phyloP scores from a whole-genome alignment of 37 sponge, comb jelly and placozoan genomes.

The Spongilla lacustris region DNA sequence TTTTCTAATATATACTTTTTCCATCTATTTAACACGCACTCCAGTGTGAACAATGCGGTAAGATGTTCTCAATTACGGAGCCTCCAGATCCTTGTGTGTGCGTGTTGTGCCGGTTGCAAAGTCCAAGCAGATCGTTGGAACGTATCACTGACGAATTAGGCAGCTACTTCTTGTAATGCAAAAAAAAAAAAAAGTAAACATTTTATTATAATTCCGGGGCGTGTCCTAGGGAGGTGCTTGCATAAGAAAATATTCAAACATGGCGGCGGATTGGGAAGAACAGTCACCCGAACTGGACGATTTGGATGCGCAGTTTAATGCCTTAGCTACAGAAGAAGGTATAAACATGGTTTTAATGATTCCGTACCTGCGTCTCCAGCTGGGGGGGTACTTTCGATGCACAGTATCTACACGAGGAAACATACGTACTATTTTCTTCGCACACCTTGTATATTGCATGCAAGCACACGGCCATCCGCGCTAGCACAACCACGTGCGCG shows the following conservation, averaged over 20 bases:
- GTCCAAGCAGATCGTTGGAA: conserved; percentile 22
- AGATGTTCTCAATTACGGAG: conserved; percentile 20
- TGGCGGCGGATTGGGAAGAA: neutral
- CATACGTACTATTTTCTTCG: too few relatives aligned
- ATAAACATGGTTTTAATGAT: neutral
- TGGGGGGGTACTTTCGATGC: neutral
- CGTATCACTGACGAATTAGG: neutral
- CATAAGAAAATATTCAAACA: neutral
- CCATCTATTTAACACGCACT: neutral
- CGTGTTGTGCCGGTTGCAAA: conserved; percentile 40
- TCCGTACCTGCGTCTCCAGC: too few relatives aligned
- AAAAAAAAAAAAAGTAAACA: too few relatives aligned
- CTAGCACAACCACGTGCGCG: neutral
- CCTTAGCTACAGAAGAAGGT: neutral
- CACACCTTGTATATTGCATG: too few relatives aligned
- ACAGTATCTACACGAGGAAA: too few relatives aligned
- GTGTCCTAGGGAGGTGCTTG: too few relatives aligned
- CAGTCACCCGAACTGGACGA: neutral
- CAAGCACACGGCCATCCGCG: too few relatives aligned
- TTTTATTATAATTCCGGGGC: too few relatives aligned
- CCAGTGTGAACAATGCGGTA: conserved; percentile 72
- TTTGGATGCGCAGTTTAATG: neutral
- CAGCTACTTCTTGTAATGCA: neutral
- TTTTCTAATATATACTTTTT: neutral
- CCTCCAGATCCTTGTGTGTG: conserved; percentile 8